Evolutionary conservation across 2,113 vertebrate species (phyloP), one percentile per base, ranked within the genome.

Genomic region (Nesospiza acunhae): DNA sequence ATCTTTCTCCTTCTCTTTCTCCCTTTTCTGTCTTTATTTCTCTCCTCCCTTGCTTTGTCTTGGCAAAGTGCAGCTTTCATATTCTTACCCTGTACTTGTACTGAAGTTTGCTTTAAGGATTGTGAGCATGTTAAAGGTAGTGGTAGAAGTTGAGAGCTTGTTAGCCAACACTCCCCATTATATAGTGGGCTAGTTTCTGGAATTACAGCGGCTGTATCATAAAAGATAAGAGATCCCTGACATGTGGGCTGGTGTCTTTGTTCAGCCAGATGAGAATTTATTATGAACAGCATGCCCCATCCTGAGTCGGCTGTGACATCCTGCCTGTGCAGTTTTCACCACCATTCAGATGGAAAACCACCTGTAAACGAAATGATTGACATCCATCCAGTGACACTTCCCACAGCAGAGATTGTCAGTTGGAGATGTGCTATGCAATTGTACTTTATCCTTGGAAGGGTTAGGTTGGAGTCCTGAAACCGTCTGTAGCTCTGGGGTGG

Each of bases 301-400:
- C 47, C n/a, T 26, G 47, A 35, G n/a, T n/a, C 46, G 16, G 24
- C 31, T 7, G 30, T 68, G 41, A 9, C 17, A 42, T 62, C 35
- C 56, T 63, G 24, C 47, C 47, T 6, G 1, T 10, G 27, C 31
- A 55, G 55, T 63, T 76, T 86, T 52, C 52, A 49, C 19, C n/a
- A 16, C 11, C 12, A 8, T 13, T 27, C 15, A 74, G 44, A 17
- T n/a, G 58, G 49, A 49, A 84, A 84, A 60, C 28, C 17, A 56
- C 5, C 11, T 1, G 0, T 73, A 55, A 90, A 7, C 3, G 8
- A 35, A 16, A 60, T 17, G 10, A 27, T 24, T 33, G 52, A 7
- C 9, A 83, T 73, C n/a, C 50, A 49, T 47, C 19, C 75, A 28
- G 6, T 86, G 53, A 23, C 15, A 1, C 24, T 64, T 83, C 30